Percentiles rank a stretch among this genome's conserved stretches.
phyloP scores from a whole-genome alignment of 2,888 invertebrate species.

The Agonum fuliginosum region DNA sequence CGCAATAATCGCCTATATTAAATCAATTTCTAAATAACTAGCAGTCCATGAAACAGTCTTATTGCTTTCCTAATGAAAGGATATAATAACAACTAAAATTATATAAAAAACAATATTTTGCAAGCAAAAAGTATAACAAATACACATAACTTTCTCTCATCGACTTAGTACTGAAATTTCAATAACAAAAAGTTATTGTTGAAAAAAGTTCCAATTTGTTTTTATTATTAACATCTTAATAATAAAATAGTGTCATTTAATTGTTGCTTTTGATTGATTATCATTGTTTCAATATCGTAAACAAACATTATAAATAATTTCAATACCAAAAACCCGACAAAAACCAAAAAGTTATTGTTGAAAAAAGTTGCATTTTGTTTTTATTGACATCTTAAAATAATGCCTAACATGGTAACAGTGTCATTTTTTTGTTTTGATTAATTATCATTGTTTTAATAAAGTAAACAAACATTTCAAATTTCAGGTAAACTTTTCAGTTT shows the following conservation, averaged over 20 bases:
- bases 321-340: too few species aligned
- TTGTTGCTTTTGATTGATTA: background rate
- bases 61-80: conserved; percentile 32
- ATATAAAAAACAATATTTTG: conserved; percentile 40
- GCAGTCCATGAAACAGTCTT: conserved; percentile 36
- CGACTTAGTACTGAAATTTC: conserved; percentile 10
- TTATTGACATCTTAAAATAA: too few species aligned
- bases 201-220: conserved; percentile 13
- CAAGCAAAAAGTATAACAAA: conserved; percentile 30
- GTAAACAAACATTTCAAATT: conserved; percentile 4
- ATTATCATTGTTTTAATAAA: background rate
- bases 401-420: too few species aligned
- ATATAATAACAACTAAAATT: conserved; percentile 16
- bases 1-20: conserved; percentile 49
- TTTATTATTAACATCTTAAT: too few species aligned
- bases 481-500: background rate
- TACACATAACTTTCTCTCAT: conserved; percentile 45
- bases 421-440: too few species aligned
- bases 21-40: conserved; percentile 54
- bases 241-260: too few species aligned
- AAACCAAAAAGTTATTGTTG: too few species aligned
- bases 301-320: background rate
- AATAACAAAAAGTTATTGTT: conserved; percentile 14
- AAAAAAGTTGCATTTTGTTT: too few species aligned
- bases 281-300: background rate